Evolutionary conservation across 2,797 vertebrate genomes (phyloP).

Genomic region (Lepilemur ruficaudatus): DNA sequence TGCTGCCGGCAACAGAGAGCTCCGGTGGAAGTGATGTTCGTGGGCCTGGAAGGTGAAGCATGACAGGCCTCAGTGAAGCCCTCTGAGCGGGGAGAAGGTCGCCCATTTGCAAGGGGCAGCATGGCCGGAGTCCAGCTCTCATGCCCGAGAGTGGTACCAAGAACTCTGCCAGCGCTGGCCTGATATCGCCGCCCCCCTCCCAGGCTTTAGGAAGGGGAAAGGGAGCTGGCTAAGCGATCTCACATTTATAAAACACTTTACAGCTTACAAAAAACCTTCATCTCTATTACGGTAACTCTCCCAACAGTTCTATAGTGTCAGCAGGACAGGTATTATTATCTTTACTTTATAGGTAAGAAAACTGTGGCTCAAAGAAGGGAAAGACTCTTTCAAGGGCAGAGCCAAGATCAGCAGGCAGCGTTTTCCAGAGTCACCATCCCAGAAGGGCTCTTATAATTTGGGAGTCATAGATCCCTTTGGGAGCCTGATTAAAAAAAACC

Average conservation of each 20-base stretch:
- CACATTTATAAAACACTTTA: neutral
- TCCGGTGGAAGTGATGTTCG: neutral
- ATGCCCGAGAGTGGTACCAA: neutral
- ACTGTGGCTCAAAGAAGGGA: neutral
- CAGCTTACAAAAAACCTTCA: neutral
- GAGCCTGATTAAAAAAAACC: neutral
- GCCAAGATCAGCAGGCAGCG: neutral
- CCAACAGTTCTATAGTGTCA: neutral
- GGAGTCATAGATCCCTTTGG: neutral
- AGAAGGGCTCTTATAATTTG: neutral
- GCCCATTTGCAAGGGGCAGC: neutral
- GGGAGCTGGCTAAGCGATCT: neutral
- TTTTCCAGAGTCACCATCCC: neutral
- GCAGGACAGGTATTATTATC: neutral
- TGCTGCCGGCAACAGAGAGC: neutral
- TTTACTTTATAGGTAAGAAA: neutral
- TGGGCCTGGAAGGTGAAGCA: neutral
- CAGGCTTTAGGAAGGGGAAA: neutral
- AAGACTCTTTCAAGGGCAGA: neutral
- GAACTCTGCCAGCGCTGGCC: neutral
- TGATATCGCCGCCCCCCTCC: neutral
- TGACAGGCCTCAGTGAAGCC: neutral
- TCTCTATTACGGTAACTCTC: neutral
- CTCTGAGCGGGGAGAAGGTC: rapidly evolving
- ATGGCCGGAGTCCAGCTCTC: neutral